Base-by-base conservation (phyloP, 2,888 invertebrate species). In the Eurytoma adleriae region DNA sequence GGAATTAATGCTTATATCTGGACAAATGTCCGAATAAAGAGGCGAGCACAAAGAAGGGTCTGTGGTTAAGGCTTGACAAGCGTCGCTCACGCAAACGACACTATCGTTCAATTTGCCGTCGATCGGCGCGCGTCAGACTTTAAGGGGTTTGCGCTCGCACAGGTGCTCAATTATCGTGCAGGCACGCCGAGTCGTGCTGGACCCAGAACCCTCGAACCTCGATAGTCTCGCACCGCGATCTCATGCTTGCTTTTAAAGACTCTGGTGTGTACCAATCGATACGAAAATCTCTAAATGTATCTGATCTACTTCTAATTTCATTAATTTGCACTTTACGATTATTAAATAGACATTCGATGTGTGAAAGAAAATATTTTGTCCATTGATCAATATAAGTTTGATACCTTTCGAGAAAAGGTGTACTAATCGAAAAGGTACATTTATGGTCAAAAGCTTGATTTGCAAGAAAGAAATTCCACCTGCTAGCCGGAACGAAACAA, bases 101-200 rank as follows among this genome's bases (percentile, higher is more conserved):
- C 72, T 79, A 81, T 81, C 79, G 64, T 79, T 78, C 81, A 78
- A 78, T 78, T 79, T 76, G 78, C 71, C 78, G 80, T 80, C 72
- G 57, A 52, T 70, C 59, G 61, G 7, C 24, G 59, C 57, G 27
- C 40, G 30, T n/a, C n/a, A n/a, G 69, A 56, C 57, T 14, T 40
- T 18, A 30, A 62, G 30, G 27, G 27, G 14, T 7, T 40, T 10
- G 40, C 40, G 40, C 40, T 40, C 4, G 59, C 50, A 61, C 70
- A 66, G 66, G 71, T 71, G 75, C 40, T 59, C 54, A 71, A 75
- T 69, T 69, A 69, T 79, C 80, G 59, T 48, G 24, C 16, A 24
- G 24, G 16, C 27, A 16, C 30, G 62, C 40, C 62, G 10, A 27
- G 27, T 62, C 62, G 62, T 30, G 62, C 12, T n/a, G 2, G 62